A percentile compares a stretch with the other conserved stretches of the same genome.
Evolutionary conservation across 2,888 invertebrate genomes (phyloP).

Genomic region (Agrypnus murinus): DNA sequence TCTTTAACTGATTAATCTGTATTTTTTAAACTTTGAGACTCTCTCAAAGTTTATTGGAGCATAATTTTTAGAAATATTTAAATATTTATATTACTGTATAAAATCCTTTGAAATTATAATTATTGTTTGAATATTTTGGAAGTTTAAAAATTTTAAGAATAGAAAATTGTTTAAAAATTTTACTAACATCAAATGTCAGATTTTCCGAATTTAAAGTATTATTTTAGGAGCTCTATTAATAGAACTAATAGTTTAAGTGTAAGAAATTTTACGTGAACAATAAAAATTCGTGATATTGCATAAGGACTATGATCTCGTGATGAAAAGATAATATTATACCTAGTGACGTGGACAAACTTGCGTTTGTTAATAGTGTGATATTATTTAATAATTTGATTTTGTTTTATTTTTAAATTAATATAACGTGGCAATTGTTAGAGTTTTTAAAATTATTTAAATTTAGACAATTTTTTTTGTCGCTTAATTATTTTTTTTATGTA

Average conservation of each 20-base stretch:
- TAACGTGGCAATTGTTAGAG: conserved; percentile 63
- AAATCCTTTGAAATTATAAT: too few relatives aligned
- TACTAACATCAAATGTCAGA: neutral
- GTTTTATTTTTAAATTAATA: conserved; percentile 66
- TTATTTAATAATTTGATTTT: conserved; percentile 71
- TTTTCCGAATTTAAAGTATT: neutral
- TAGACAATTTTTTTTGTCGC: conserved; percentile 50
- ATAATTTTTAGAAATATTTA: too few relatives aligned
- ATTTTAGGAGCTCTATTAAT: conserved; percentile 36
- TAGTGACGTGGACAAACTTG: conserved; percentile 67
- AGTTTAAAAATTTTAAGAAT: too few relatives aligned
- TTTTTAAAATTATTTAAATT: conserved; percentile 63
- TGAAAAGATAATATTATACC: conserved; percentile 63
- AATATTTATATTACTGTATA: too few relatives aligned
- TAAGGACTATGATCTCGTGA: conserved; percentile 69
- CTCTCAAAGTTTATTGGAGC: too few relatives aligned
- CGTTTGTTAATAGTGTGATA: conserved; percentile 71
- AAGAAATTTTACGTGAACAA: conserved; percentile 39
- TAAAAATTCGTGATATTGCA: conserved; percentile 46
- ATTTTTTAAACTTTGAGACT: too few relatives aligned
- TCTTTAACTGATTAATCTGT: too few relatives aligned
- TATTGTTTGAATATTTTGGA: conserved; percentile 1
- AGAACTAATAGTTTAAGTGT: conserved; percentile 16
- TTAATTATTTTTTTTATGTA: conserved; percentile 63
- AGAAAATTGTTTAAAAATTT: conserved; percentile 7